phyloP scores from a whole-genome alignment of 2,888 invertebrate genomes.

The Xylota sylvarum region DNA sequence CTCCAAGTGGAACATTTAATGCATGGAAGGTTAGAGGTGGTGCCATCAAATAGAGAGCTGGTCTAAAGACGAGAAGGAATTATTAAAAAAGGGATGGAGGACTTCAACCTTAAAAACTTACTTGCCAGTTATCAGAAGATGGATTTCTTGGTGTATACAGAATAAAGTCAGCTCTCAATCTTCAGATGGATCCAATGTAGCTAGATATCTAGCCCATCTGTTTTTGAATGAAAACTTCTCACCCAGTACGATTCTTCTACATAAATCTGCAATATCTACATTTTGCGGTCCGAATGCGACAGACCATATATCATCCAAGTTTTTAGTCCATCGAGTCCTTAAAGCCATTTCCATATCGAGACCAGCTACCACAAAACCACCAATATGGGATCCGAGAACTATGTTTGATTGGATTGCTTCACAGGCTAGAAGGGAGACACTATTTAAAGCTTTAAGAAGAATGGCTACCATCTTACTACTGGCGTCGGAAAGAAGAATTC shows the following conservation, averaged over 20 bases:
- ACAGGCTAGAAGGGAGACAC: neutral
- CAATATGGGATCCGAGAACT: slow-evolving; percentile 33
- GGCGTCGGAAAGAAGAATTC: neutral
- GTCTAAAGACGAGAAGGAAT: slow-evolving; percentile 25
- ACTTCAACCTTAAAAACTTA: slow-evolving; percentile 36
- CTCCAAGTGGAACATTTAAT: slow-evolving; percentile 28
- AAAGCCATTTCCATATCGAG: neutral
- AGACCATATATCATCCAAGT: neutral
- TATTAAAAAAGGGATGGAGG: slow-evolving; percentile 29
- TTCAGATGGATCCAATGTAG: slow-evolving; percentile 15
- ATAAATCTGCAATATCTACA: slow-evolving; percentile 45
- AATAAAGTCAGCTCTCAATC: slow-evolving; percentile 2
- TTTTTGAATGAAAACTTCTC: neutral
- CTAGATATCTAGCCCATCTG: slow-evolving; percentile 16
- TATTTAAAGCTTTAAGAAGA: slow-evolving; percentile 42
- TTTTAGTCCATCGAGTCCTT: neutral
- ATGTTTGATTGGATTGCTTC: slow-evolving; percentile 32
- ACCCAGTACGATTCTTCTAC: slow-evolving; percentile 43
- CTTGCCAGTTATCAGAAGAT: slow-evolving; percentile 34
- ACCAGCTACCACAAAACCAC: slow-evolving; percentile 2
- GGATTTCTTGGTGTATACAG: slow-evolving; percentile 14
- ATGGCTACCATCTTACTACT: neutral
- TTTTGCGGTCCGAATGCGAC: slow-evolving; percentile 22
- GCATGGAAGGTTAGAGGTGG: slow-evolving; percentile 43
- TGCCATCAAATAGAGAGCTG: slow-evolving; percentile 12